Percentiles rank a stretch among this genome's conserved stretches.
Conservation (phyloP, 2,888 invertebrate genomes). For the Stenichneumon culpator region DNA sequence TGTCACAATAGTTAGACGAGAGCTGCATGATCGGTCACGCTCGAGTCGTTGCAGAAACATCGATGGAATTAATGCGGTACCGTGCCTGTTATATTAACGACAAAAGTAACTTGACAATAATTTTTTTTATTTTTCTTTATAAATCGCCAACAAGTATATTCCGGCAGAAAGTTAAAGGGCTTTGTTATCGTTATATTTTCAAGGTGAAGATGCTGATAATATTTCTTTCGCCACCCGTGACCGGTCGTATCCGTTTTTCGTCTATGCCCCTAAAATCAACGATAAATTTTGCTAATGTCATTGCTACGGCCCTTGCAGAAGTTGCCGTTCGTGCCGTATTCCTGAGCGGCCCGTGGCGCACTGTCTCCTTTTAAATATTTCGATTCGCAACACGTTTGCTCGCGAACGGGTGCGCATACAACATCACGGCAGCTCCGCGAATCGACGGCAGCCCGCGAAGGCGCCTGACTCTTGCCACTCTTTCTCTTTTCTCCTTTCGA, state of each 20-base stretch:
- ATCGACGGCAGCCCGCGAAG: conserved; percentile 16
- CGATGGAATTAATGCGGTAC: conserved; percentile 14
- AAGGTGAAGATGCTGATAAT: neutral
- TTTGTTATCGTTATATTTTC: neutral
- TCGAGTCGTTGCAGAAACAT: conserved; percentile 42
- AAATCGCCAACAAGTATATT: neutral
- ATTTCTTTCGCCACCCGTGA: neutral
- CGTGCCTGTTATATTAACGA: neutral
- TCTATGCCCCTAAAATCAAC: neutral
- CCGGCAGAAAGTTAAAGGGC: neutral
- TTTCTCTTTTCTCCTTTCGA: conserved; percentile 66
- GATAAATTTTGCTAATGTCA: neutral
- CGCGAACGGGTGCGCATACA: conserved; percentile 12
- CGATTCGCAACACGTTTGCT: conserved; percentile 68
- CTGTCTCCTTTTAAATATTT: conserved; percentile 71
- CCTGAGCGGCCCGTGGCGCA: conserved; percentile 59
- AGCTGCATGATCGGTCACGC: conserved; percentile 47
- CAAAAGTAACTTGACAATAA: neutral
- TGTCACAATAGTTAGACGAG: conserved; percentile 53
- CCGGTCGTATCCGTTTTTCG: too few species aligned
- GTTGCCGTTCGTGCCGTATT: conserved; percentile 42
- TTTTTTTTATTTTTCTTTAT: neutral
- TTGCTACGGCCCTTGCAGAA: neutral
- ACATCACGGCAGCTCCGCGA: conserved; percentile 26
- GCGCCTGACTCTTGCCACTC: conserved; percentile 44